Percentiles rank a stretch among this genome's conserved stretches.
These are phyloP conservation scores for Apogon talboti DNA, from an alignment of 2,797 vertebrate species.

Conservation along the genomic window DNA sequence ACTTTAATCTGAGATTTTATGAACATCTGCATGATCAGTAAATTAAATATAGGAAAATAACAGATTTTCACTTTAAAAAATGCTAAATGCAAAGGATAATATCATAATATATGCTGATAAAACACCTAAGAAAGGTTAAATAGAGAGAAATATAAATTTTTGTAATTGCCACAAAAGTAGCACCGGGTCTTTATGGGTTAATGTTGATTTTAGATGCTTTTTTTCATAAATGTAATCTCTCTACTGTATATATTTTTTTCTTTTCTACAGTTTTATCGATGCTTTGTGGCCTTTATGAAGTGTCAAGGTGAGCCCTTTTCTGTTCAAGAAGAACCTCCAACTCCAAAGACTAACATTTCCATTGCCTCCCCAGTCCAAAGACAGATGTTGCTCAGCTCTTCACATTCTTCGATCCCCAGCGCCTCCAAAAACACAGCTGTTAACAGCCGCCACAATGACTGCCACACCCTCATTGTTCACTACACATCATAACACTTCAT, in stretches of 20 bases:
- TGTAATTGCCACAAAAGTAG: no score
- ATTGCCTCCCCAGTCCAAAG: slow-evolving; percentile 22
- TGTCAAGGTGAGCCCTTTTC: slow-evolving; percentile 62
- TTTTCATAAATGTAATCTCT: background rate
- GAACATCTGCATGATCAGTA: no score
- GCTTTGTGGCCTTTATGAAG: slow-evolving; percentile 76
- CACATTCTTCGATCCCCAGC: slow-evolving; percentile 26
- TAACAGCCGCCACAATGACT: slow-evolving; percentile 41
- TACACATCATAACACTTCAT: slow-evolving; percentile 61
- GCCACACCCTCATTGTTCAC: slow-evolving; percentile 63
- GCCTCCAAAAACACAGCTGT: slow-evolving; percentile 10
- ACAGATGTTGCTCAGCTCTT: slow-evolving; percentile 34
- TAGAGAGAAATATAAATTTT: no score
- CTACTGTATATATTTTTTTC: no score
- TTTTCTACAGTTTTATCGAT: slow-evolving; percentile 71
- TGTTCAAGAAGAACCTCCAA: slow-evolving; percentile 30
- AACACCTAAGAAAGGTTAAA: no score
- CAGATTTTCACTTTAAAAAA: no score
- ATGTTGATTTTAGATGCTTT: background rate
- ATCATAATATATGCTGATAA: no score
- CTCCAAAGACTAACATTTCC: slow-evolving; percentile 14
- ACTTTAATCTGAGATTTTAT: no score
- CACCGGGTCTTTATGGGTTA: background rate
- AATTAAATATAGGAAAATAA: no score
- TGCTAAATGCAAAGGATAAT: no score